Evolutionary conservation across 2,797 vertebrate genomes (phyloP), one percentile per base, ranked within the genome.

Genomic region (Sparus aurata): DNA sequence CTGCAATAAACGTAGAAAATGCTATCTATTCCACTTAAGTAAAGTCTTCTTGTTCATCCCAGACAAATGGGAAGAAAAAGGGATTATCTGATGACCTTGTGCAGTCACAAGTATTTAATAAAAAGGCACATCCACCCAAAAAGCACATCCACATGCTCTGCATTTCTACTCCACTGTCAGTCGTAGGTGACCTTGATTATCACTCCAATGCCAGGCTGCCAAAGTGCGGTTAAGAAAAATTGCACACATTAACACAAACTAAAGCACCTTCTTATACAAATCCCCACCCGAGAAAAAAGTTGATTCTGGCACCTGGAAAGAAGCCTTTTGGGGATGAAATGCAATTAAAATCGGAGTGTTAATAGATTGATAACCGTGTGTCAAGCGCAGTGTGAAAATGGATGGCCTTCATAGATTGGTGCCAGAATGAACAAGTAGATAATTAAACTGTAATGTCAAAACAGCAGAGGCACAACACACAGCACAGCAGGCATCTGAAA

Each of bases 351-450:
- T 66, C 47, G 12, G 8, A 55, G 12, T 3, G 47, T 59, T 59
- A 38, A 57, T 34, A 27, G 25, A 72, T 10, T 52, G 23, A 64
- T 72, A 63, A 22, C 50, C 0, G 4, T 5, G 16, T 54, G 34
- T 73, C 18, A 52, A 70, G 60, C 43, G 43, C 30, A 49, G 71
- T 3, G 30, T 5, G 46, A 47, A 61, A 57, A 78, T 12, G 1
- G 77, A 49, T 17, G 3, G n/a, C 54, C 30, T 52, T 45, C 30
- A 53, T 3, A 11, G 55, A 68, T 16, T 20, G 72, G 73, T 83
- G 83, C 89, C 90, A 92, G 91, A 87, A 88, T 90, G 86, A 92
- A 89, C 88, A 68, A 62, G 72, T 79, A 70, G 59, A 47, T 70
- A 18, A 75, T 69, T n/a, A 71, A 61, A 67, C 17, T 20, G 55